Evolutionary conservation across 2,888 invertebrate species (phyloP).

Genomic region (Scaptomyza cyrtandrae): DNA sequence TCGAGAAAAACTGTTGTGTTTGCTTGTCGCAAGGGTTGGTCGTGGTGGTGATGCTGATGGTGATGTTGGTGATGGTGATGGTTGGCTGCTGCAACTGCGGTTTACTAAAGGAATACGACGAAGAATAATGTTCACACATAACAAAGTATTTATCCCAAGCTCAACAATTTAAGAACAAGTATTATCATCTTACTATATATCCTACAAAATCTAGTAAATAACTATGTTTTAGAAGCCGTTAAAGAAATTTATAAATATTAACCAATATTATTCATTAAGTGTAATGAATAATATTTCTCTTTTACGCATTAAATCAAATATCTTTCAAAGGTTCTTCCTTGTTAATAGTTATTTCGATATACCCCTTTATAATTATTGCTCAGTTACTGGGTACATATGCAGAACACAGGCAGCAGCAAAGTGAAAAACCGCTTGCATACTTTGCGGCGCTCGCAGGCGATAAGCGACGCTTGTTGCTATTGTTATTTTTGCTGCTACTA

Average conservation of each 20-base stretch:
- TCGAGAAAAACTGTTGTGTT: slow-evolving; percentile 24
- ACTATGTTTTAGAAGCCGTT: not conserved
- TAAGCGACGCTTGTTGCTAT: slow-evolving; percentile 69
- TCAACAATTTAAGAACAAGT: slow-evolving; percentile 9
- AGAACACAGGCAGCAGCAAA: slow-evolving; percentile 47
- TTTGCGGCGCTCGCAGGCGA: slow-evolving; percentile 73
- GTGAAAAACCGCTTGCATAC: slow-evolving; percentile 77
- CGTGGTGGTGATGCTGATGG: not conserved
- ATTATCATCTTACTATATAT: slow-evolving; percentile 21
- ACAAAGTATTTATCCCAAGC: slow-evolving; percentile 67
- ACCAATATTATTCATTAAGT: not conserved
- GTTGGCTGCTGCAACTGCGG: slow-evolving; percentile 50
- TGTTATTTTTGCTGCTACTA: slow-evolving; percentile 45
- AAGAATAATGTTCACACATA: slow-evolving; percentile 78
- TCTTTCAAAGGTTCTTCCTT: no score
- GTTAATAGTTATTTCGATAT: not conserved
- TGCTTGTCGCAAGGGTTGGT: slow-evolving; percentile 2
- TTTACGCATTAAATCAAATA: not conserved
- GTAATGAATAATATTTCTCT: not conserved
- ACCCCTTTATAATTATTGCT: not conserved
- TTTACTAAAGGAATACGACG: slow-evolving; percentile 67
- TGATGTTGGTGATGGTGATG: not conserved
- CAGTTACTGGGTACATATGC: slow-evolving; percentile 35
- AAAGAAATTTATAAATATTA: not conserved
- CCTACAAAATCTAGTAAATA: slow-evolving; percentile 13